Conservation (phyloP, 1,140 invertebrate genomes). For the Myzus persicae region DNA sequence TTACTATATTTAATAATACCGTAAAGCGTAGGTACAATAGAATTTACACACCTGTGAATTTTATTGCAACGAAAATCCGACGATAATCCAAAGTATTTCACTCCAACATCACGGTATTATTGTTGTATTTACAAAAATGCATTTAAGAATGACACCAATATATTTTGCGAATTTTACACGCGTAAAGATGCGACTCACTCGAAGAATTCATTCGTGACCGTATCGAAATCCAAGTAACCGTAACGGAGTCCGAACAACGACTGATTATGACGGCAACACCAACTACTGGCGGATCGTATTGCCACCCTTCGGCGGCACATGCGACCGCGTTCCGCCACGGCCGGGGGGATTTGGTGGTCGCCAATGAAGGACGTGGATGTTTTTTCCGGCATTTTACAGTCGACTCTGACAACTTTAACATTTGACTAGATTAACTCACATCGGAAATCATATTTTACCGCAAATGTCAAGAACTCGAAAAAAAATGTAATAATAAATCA, state of each 20-base stretch:
- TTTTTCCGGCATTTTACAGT: neutral
- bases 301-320: slow-evolving; percentile 9
- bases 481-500: neutral
- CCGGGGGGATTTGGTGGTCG: neutral
- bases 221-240: slow-evolving; percentile 11
- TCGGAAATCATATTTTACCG: neutral
- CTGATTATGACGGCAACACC: slow-evolving; percentile 34
- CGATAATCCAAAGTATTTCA: neutral
- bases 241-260: slow-evolving; percentile 43
- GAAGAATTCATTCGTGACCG: neutral
- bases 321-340: neutral
- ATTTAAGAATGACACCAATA: neutral
- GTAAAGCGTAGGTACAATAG: neutral
- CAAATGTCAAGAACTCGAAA: neutral
- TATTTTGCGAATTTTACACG: neutral
- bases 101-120: neutral
- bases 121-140: neutral
- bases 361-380: neutral
- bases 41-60: neutral
- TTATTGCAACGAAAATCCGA: neutral
- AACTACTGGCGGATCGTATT: slow-evolving; percentile 22
- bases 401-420: neutral
- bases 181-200: neutral
- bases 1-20: neutral
- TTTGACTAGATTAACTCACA: neutral